phyloP scores from a whole-genome alignment of 2,888 invertebrate species.

The Agrochola litura region DNA sequence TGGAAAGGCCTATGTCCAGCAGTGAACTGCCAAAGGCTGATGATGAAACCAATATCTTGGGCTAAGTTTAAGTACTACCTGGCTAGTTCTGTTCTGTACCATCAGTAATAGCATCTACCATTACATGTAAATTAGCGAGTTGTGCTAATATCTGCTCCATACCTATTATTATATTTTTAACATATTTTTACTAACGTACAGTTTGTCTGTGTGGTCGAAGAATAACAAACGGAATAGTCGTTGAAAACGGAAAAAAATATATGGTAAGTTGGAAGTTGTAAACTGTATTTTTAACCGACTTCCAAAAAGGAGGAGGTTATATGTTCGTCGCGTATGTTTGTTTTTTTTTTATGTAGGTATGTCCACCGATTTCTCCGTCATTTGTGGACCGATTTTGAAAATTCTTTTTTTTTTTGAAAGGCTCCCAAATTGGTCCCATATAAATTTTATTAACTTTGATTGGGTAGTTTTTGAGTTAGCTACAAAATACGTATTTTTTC shows the following conservation, averaged over 20 bases:
- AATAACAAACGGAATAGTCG: conserved; percentile 42
- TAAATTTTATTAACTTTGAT: no score
- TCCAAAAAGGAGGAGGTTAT: no score
- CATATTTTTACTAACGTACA: conserved; percentile 12
- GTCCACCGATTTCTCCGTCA: no score
- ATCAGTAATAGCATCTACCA: neutral
- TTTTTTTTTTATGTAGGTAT: no score
- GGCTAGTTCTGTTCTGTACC: no score
- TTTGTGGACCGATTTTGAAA: no score
- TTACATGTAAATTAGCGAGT: neutral
- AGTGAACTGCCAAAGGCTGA: neutral
- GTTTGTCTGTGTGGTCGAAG: conserved; percentile 46
- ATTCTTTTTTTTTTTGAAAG: no score
- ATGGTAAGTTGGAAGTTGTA: conserved; percentile 35
- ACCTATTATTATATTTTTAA: neutral
- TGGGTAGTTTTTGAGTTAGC: no score
- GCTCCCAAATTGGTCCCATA: no score
- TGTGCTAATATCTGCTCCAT: neutral
- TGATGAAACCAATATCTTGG: neutral
- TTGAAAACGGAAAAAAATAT: conserved; percentile 36
- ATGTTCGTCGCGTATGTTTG: no score
- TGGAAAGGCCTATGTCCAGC: neutral
- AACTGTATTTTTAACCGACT: no score
- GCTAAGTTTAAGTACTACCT: neutral
- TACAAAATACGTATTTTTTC: no score